Conservation (phyloP, 2,888 invertebrate genomes). For the Athalia rosae region DNA sequence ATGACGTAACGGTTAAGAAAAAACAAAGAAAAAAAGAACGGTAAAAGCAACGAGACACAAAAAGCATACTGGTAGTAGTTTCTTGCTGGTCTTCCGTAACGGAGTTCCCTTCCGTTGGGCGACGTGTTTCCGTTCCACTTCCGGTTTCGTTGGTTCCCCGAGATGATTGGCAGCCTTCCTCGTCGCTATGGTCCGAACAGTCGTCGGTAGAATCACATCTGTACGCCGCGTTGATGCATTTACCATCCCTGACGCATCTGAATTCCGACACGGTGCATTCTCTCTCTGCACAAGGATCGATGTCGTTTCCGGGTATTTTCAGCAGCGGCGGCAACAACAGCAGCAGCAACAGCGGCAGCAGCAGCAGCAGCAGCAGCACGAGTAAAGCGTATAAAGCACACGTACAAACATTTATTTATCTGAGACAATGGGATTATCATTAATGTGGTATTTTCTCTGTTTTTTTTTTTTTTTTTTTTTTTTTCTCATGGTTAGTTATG, state of each 20-base stretch:
- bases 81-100: neutral
- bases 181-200: conserved; percentile 77
- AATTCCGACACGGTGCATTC: conserved; percentile 75
- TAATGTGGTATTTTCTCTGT: neutral
- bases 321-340: conserved; percentile 56
- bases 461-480: neutral
- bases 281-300: conserved; percentile 62
- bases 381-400: conserved; percentile 54
- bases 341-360: conserved; percentile 47
- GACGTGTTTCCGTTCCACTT: neutral
- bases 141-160: conserved; percentile 59
- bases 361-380: conserved; percentile 47
- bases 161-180: conserved; percentile 65
- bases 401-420: conserved; percentile 47
- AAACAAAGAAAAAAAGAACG: neutral
- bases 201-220: conserved; percentile 77
- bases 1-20: too few relatives aligned
- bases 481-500: neutral
- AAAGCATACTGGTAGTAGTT: conserved; percentile 37
- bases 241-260: conserved; percentile 75
- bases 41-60: conserved; percentile 43
- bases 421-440: too few relatives aligned
- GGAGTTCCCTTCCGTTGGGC: conserved; percentile 20
- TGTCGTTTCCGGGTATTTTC: conserved; percentile 55
- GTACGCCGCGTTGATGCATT: conserved; percentile 74